A percentile compares a stretch with the other conserved stretches of the same genome.
Evolutionary conservation across 2,797 vertebrate species (phyloP).

Genomic region (Margarornis squamiger): DNA sequence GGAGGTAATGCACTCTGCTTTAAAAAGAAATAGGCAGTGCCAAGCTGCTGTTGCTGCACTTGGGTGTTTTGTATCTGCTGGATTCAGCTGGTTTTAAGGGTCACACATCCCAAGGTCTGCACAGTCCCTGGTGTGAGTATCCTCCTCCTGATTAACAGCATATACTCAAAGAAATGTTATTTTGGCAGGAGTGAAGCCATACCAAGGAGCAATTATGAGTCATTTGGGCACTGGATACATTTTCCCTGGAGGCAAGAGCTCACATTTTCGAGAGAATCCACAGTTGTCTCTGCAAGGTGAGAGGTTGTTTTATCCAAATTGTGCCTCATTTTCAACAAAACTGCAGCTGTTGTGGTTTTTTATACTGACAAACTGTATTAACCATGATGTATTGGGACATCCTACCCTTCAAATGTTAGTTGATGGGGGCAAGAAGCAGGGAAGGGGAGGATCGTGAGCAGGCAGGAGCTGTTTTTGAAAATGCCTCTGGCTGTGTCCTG

Average conservation of each 20-base stretch:
- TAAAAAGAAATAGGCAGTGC: not conserved
- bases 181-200: not conserved
- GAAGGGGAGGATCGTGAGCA: not conserved
- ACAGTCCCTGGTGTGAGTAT: not conserved
- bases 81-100: not conserved
- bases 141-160: not conserved
- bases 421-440: not conserved
- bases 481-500: not conserved
- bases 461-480: not conserved
- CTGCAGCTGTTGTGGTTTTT: not conserved
- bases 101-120: not conserved
- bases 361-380: not conserved
- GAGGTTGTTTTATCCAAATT: not conserved
- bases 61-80: not conserved
- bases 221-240: not conserved
- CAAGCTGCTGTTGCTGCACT: not conserved
- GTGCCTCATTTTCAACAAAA: not conserved
- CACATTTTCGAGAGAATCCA: not conserved
- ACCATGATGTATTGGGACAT: not conserved
- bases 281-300: not conserved
- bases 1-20: conserved; percentile 2
- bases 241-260: not conserved
- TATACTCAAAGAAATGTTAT: not conserved
- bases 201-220: not conserved
- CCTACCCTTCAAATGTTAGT: not conserved